phyloP scores from a whole-genome alignment of 30 jellyfish, hydroid and myxozoan species.

The Aurelia aurita complex sp. Pacific region DNA sequence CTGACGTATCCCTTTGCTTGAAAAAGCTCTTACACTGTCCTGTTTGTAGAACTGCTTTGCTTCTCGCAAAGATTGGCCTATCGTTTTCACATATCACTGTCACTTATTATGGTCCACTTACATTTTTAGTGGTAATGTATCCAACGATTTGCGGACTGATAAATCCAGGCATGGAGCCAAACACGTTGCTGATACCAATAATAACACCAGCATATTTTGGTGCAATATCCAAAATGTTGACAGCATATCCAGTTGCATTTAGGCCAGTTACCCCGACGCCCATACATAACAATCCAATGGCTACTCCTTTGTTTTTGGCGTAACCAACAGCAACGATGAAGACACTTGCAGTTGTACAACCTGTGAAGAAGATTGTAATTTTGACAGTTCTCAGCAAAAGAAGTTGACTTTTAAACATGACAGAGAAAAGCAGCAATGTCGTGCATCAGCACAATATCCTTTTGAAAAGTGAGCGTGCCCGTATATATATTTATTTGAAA shows the following conservation, averaged over 20 bases:
- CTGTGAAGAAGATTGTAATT: constrained; percentile 20
- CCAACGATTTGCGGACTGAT: constrained; percentile 99
- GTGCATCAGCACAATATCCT: no score
- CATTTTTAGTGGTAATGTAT: constrained; percentile 93
- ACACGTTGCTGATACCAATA: constrained; percentile 98
- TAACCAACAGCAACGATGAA: constrained; percentile 99
- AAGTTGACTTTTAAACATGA: neutral
- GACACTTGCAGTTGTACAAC: constrained; percentile 98
- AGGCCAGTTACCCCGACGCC: constrained; percentile 99
- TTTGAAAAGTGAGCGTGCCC: no score
- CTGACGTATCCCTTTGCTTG: no score
- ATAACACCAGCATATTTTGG: constrained; percentile 99
- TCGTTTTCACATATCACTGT: neutral
- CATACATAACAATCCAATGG: constrained; percentile 89
- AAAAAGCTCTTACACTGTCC: no score
- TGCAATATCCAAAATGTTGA: constrained; percentile 97
- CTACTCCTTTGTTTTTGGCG: constrained; percentile 95
- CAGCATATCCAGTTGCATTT: constrained; percentile 99
- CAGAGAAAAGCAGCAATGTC: no score
- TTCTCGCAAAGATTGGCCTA: no score
- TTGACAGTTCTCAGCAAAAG: no score
- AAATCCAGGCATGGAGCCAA: constrained; percentile 99
- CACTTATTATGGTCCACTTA: constrained; percentile 19
- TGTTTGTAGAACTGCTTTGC: no score
- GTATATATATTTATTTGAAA: no score